Evolutionary conservation across 1,140 invertebrate species (phyloP), one percentile per base, ranked within the genome.

Genomic region (Drosophila busckii): DNA sequence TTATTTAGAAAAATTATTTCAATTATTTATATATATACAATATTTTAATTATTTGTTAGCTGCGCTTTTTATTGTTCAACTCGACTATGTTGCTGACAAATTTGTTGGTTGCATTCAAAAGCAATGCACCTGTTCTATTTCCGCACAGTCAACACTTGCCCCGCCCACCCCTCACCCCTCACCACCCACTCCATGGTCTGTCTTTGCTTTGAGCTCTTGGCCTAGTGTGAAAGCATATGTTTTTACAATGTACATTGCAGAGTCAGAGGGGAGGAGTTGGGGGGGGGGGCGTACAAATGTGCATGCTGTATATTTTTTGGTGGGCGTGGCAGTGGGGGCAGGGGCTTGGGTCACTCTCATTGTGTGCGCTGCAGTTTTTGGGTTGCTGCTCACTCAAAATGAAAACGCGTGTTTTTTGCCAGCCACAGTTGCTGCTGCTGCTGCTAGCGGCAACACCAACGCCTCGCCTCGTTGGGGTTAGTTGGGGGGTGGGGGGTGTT

Each of bases 171-270:
- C 35, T 9, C 20, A 5, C n/a, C 17, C 6, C 13, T 6, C 2
- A n/a, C 13, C 9, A 5, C 2, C 16, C 5, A 16, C 19, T 6
- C 8, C 16, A 4, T 13, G n/a, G n/a, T n/a, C n/a, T n/a, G n/a
- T n/a, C n/a, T n/a, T 17, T 16, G n/a, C 22, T 54, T 45, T 35
- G 2, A 28, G 22, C 31, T 2, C 13, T 17, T 8, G 4, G 4
- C 34, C 68, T 61, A 63, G 73, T 80, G 75, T 73, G 73, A 80
- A 80, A 80, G 73, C 73, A 80, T 82, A 82, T 80, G 73, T 80
- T 80, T 80, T 68, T 48, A 64, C 63, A 73, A 82, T 59, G 64
- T 46, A 48, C 12, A 49, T 8, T 26, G 22, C 15, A 37, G 45
- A 12, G 45, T n/a, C 19, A 44, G 28, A 5, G 31, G 5, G 16